Percentiles rank a stretch among this genome's conserved stretches.
phyloP scores from a whole-genome alignment of 2,113 vertebrate genomes.

The Stegostoma tigrinum region DNA sequence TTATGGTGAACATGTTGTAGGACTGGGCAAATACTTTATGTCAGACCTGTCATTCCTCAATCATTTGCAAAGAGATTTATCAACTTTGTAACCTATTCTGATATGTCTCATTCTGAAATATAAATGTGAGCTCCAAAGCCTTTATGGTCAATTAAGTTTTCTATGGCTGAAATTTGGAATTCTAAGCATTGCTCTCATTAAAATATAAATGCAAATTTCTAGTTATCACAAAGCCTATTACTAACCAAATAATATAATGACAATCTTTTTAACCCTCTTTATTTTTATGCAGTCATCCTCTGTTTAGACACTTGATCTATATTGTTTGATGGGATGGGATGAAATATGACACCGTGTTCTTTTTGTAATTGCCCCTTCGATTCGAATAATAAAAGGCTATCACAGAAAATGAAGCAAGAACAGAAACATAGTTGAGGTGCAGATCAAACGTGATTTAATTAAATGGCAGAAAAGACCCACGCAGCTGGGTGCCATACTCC shows the following conservation, averaged over 20 bases:
- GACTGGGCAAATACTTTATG: not conserved
- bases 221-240: not conserved
- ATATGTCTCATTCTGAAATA: not conserved
- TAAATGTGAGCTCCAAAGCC: not conserved
- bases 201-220: not conserved
- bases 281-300: not conserved
- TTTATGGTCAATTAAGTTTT: not conserved
- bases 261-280: not conserved
- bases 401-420: not conserved
- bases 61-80: not conserved
- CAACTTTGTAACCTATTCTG: not conserved
- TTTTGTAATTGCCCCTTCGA: not conserved
- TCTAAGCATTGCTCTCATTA: not conserved
- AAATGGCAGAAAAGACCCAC: not conserved
- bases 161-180: not conserved
- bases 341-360: not conserved
- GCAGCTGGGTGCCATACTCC: not conserved
- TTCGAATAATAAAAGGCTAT: not conserved
- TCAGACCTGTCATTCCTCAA: not conserved
- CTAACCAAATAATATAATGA: not conserved
- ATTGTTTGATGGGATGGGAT: not conserved
- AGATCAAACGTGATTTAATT: not conserved
- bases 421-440: not conserved
- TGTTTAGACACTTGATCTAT: not conserved
- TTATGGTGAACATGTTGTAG: not conserved